Evolutionary conservation across 2,888 invertebrate species (phyloP).

Genomic region (Dromius quadrimaculatus): DNA sequence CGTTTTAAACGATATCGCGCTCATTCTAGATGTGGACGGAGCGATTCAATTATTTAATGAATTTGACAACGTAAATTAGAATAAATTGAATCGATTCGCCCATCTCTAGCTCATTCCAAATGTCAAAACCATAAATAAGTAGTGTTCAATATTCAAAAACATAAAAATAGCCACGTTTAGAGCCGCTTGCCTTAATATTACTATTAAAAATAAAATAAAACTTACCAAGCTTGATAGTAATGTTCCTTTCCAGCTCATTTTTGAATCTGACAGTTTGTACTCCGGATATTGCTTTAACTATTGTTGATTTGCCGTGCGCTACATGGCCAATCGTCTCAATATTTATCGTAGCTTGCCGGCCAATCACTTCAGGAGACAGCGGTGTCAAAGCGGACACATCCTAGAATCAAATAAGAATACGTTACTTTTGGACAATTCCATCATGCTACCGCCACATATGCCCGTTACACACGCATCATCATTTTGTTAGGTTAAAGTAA

Average conservation of each 20-base stretch:
- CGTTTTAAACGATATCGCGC: background rate
- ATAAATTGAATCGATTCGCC: too few species aligned
- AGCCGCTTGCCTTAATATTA: slow-evolving; percentile 17
- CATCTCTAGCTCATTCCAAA: too few species aligned
- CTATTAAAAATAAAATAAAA: slow-evolving; percentile 55
- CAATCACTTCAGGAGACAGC: slow-evolving; percentile 97
- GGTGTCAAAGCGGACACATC: slow-evolving; percentile 91
- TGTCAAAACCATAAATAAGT: slow-evolving; percentile 20
- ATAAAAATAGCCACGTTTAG: background rate
- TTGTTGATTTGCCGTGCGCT: slow-evolving; percentile 99
- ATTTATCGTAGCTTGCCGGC: slow-evolving; percentile 99
- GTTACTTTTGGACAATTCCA: background rate
- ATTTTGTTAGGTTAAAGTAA: slow-evolving; percentile 31
- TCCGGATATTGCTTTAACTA: slow-evolving; percentile 98
- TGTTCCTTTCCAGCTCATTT: slow-evolving; percentile 98
- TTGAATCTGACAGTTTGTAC: slow-evolving; percentile 99
- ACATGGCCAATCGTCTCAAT: slow-evolving; percentile 99
- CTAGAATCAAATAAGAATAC: slow-evolving; percentile 66
- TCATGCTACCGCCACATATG: slow-evolving; percentile 20
- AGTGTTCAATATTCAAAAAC: background rate
- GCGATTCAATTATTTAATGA: too few species aligned
- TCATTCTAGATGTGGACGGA: too few species aligned
- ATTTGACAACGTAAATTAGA: too few species aligned
- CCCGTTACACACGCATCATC: slow-evolving; percentile 29
- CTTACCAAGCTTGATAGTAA: slow-evolving; percentile 98